A percentile compares a stretch with the other conserved stretches of the same genome.
Evolutionary conservation across 2,113 vertebrate genomes (phyloP).

Genomic region (Etia nguti): DNA sequence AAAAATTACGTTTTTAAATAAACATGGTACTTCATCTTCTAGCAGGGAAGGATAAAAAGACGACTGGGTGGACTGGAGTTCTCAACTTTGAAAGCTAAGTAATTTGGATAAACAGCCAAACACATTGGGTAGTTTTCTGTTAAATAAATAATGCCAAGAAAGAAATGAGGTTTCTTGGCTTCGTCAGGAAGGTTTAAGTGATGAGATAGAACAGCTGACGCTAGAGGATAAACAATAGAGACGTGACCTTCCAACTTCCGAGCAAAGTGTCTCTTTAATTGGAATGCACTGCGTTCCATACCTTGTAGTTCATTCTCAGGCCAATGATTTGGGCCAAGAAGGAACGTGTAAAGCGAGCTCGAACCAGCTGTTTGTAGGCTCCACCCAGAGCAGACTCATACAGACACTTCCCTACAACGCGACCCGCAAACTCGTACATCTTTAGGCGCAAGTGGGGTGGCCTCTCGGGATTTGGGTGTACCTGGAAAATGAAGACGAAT

Average conservation of each 20-base stretch:
- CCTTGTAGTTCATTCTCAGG: constrained; percentile 98
- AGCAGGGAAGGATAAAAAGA: background rate
- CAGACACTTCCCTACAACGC: constrained; percentile 95
- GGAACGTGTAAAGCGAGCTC: constrained; percentile 94
- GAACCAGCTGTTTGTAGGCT: constrained; percentile 91
- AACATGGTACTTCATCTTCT: constrained; percentile 34
- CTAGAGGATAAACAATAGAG: constrained; percentile 24
- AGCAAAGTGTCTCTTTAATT: background rate
- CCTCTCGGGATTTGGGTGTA: constrained; percentile 90
- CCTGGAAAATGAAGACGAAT: constrained; percentile 63
- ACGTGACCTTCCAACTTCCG: background rate
- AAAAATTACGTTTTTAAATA: constrained; percentile 29
- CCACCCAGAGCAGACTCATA: constrained; percentile 95
- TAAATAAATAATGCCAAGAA: constrained; percentile 20
- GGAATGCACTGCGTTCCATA: constrained; percentile 45
- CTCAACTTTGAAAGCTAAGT: constrained; percentile 5
- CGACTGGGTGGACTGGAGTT: background rate
- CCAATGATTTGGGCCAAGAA: constrained; percentile 98
- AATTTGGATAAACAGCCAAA: constrained; percentile 38
- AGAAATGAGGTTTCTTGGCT: constrained; percentile 23
- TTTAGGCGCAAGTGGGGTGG: constrained; percentile 84
- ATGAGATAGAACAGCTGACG: constrained; percentile 33
- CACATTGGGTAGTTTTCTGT: background rate
- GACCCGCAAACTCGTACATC: constrained; percentile 94
- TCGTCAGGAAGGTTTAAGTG: background rate